phyloP scores from a whole-genome alignment of 1,140 invertebrate species.

The Ladona fulva region DNA sequence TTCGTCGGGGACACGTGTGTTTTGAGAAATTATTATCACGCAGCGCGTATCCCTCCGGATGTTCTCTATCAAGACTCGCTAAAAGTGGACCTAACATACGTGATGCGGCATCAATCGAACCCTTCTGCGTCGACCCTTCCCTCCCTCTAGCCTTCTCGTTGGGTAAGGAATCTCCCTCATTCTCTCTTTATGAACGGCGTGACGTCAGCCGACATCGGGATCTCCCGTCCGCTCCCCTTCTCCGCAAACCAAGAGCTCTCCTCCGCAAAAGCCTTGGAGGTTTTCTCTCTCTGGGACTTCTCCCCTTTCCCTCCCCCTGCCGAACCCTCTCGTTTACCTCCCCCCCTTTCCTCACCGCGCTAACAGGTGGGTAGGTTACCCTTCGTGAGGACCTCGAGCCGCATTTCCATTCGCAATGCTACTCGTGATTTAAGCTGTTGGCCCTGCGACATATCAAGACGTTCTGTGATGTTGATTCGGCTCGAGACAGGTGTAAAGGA shows the following conservation, averaged over 20 bases:
- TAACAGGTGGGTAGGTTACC: conserved; percentile 3
- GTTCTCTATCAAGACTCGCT: too few relatives aligned
- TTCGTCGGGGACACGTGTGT: too few relatives aligned
- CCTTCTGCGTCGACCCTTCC: not conserved
- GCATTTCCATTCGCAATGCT: not conserved
- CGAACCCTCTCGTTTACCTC: not conserved
- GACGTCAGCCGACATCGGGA: not conserved
- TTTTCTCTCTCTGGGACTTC: not conserved
- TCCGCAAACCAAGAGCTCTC: not conserved
- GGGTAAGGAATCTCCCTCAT: conserved; percentile 3
- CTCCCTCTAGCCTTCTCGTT: not conserved
- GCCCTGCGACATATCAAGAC: not conserved
- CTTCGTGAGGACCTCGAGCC: not conserved
- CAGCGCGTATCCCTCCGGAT: too few relatives aligned
- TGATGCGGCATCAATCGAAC: not conserved
- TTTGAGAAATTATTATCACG: too few relatives aligned
- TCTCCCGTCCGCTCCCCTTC: not conserved
- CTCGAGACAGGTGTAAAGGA: too few relatives aligned
- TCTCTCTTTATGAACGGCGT: conserved; percentile 8
- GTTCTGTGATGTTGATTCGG: too few relatives aligned
- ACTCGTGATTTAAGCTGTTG: not conserved
- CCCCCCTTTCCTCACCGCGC: not conserved
- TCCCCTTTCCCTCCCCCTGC: not conserved
- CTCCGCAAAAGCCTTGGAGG: conserved; percentile 6
- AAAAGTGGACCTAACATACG: too few relatives aligned